Base-by-base conservation (phyloP, 2,888 invertebrate genomes). In the Philereme vetulata region DNA sequence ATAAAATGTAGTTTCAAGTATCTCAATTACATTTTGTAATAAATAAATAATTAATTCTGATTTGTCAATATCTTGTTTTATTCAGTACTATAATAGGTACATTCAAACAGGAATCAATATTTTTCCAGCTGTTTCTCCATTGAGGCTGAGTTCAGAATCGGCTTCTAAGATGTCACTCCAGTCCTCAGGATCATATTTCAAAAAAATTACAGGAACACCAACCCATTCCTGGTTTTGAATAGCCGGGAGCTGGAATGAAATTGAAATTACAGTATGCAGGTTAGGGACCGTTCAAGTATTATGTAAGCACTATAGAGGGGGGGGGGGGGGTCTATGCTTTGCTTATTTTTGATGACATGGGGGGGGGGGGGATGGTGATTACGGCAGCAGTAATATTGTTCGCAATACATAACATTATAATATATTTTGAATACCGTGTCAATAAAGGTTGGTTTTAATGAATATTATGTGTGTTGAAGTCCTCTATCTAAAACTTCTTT, bases 1-100 rank as follows among this genome's bases (percentile, higher is more conserved):
- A 54, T 50, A 42, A 60, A 54, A 60, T 60, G 33, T 53, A 54
- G 50, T 54, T 54, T 54, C 50, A 60, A 54, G 9, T 32, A 45
- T 59, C 21, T 49, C 45, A 53, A 40, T 10, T 5, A 43, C 8
- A 5, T 35, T 35, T 35, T 35, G 6, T 36, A 36, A 36, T 36
- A 36, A 36, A 4, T 8, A 8, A 38, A 8, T 36, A 38, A 38
- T 4, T 38, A 8, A 38, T 38, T 38, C 8, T 3, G 8, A 1
- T 38, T 38, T 6, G 4, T 38, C 6, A 38, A 21, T 21, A 21
- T 42, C 2, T 21, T 44, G 11, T 44, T 44, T 44, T 44, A 7
- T 21, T 44, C 4, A 38, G 6, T 38, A 9, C 9, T 8, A 0
- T 8, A 40, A 40, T n/a, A 9, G 21, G 21, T 21, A 21, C 21